These are phyloP conservation scores for Cryptoleucopteryx plumbea DNA, from an alignment of 2,113 vertebrate species.

Conservation along the genomic window DNA sequence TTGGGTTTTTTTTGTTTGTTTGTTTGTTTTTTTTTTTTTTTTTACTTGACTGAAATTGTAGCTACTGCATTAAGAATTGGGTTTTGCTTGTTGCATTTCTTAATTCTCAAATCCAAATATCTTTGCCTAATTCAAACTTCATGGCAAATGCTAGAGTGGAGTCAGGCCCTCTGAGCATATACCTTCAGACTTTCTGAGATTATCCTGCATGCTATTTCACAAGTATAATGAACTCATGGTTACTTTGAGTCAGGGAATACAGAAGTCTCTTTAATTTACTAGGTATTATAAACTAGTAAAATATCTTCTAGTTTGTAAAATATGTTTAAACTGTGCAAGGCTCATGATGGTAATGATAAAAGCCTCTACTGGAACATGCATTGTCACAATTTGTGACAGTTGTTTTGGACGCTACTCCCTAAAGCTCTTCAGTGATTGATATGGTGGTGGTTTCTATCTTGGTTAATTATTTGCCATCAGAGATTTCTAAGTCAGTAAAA, in stretches of 20 bases:
- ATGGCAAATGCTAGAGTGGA: background rate
- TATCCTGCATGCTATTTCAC: background rate
- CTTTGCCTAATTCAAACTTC: background rate
- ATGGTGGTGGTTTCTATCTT: background rate
- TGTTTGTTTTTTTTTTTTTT: background rate
- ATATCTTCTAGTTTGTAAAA: background rate
- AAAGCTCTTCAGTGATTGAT: background rate
- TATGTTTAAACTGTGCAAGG: background rate
- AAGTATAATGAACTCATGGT: background rate
- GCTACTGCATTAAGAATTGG: background rate
- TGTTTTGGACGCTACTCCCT: background rate
- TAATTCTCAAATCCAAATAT: background rate
- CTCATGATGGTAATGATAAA: background rate
- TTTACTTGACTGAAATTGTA: background rate
- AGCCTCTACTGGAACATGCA: background rate
- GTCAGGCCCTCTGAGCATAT: background rate
- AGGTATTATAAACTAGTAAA: background rate
- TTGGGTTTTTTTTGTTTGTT: background rate
- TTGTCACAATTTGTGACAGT: background rate
- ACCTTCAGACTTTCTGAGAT: background rate
- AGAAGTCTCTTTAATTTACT: background rate
- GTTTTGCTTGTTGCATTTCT: background rate
- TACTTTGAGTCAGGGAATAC: background rate
- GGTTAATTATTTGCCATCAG: background rate
- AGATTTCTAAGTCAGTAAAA: background rate